Evolutionary conservation across 2,797 vertebrate genomes (phyloP).

Genomic region (Heteromormyrus szaboi): DNA sequence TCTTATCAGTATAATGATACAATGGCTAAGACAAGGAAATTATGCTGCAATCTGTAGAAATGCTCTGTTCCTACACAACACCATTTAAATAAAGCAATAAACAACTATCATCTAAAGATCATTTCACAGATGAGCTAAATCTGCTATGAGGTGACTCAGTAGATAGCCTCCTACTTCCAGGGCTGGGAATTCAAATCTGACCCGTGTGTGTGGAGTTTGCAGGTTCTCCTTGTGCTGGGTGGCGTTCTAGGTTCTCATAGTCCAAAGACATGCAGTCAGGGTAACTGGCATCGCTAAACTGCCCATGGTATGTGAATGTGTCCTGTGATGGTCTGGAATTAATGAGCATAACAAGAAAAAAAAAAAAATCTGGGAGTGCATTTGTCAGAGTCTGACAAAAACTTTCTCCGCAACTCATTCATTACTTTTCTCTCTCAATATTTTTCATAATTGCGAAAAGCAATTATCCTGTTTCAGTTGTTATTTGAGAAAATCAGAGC

Average conservation of each 20-base stretch:
- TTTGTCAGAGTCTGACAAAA: not conserved
- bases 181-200: not conserved
- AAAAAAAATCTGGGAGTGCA: conserved; percentile 19
- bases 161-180: not conserved
- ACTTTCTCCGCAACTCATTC: conserved; percentile 11
- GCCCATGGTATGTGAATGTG: not conserved
- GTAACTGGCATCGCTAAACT: not conserved
- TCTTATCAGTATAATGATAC: not conserved
- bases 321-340: not conserved
- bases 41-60: not conserved
- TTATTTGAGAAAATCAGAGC: conserved; percentile 5
- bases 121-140: not conserved
- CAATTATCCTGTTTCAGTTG: conserved; percentile 11
- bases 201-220: not conserved
- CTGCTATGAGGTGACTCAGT: not conserved
- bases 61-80: not conserved
- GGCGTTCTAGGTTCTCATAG: not conserved
- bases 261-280: not conserved
- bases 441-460: conserved; percentile 14
- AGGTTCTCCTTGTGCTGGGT: not conserved
- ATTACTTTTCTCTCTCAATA: conserved; percentile 6
- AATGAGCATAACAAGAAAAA: not conserved
- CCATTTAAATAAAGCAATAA: not conserved
- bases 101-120: not conserved
- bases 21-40: not conserved